Evolutionary conservation across 2,113 vertebrate species (phyloP).

Genomic region (Xenus cinereus): DNA sequence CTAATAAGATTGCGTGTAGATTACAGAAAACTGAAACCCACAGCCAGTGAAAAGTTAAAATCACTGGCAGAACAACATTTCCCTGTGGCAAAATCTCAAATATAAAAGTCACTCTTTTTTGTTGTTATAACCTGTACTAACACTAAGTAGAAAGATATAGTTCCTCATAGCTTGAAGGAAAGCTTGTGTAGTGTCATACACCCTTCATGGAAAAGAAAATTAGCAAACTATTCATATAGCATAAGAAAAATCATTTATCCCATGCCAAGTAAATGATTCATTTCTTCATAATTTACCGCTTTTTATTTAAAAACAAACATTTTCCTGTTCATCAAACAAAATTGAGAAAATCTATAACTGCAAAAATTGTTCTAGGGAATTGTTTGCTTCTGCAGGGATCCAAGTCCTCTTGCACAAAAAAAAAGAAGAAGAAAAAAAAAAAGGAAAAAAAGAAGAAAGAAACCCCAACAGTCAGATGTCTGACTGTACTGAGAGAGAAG

Average conservation of each 20-base stretch:
- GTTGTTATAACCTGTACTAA: neutral
- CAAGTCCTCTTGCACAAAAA: neutral
- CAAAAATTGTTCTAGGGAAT: neutral
- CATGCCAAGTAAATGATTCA: neutral
- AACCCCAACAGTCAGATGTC: neutral
- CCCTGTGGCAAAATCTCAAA: neutral
- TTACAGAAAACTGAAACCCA: neutral
- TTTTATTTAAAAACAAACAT: neutral
- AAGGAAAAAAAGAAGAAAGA: fast-evolving
- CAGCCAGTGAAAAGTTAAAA: neutral
- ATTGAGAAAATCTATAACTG: neutral
- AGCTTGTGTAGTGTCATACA: neutral
- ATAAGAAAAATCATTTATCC: neutral
- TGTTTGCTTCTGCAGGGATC: neutral
- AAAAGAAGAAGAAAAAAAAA: neutral
- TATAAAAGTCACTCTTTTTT: neutral
- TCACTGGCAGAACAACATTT: neutral
- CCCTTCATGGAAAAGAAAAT: neutral
- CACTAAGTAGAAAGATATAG: neutral
- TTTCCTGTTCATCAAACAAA: neutral
- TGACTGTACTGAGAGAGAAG: neutral
- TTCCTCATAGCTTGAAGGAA: neutral
- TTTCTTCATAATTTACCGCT: neutral
- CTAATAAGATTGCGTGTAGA: neutral
- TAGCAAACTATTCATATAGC: neutral